Base-by-base conservation (phyloP, 2,797 vertebrate species). In the Rhabdophis nuchalis region DNA sequence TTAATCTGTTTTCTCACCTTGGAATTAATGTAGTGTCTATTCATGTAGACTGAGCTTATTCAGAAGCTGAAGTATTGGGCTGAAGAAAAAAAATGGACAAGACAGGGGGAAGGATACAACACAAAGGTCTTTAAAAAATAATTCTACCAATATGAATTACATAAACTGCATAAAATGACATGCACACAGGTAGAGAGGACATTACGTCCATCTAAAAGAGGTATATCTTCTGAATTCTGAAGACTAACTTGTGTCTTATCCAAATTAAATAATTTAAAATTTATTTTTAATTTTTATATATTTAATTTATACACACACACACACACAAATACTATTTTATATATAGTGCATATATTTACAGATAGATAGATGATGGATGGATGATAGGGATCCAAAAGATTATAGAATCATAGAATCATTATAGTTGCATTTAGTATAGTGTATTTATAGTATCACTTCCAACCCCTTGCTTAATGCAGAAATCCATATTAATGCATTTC, bases 1-100 rank as follows among this genome's bases (percentile, higher is more conserved):
- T 96, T 96, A 96, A 96, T 96, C 93, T 96, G 92, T 96, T 96
- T 96, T 96, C 95, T 97, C 94, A 96, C 95, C 95, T 96, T 96
- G 95, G 92, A 97, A 95, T 95, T 97, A 96, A 95, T 91, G 94
- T 96, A n/a, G 61, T 93, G 86, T 92, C 93, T 94, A 23, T 92
- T 96, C 94, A 88, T 93, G 5, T 91, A 93, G 91, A 93, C 72
- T 86, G 60, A 88, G 64, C 41, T 94, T 46, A 91, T 68, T 93
- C 94, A 82, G 92, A 91, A 95, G 94, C 16, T 88, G 90, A 92
- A 93, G 41, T 57, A 89, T 41, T 88, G 72, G 0, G 0, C 92
- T 89, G 85, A 68, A 85, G 58, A 89, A 89, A 54, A 72, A 61
- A 77, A 29, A 60, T 91, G 68, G 53, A 18, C 27, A 4, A 25